Conservation (phyloP, 2,113 vertebrate species). For the Eleginops maclovinus region DNA sequence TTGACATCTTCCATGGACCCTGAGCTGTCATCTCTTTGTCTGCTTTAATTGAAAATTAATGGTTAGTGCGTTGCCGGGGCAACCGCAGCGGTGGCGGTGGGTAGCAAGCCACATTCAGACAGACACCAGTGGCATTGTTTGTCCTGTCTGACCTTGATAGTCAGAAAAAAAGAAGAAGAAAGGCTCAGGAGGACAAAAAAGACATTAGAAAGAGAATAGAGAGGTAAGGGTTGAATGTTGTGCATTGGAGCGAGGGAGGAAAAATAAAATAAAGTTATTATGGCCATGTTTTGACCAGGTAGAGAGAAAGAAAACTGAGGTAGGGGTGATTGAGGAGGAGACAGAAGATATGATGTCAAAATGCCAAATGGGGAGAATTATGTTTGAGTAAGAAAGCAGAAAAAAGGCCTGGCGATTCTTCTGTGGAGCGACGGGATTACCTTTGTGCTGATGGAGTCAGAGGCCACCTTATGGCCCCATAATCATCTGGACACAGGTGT, state of each 20-base stretch:
- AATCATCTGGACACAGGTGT: slow-evolving; percentile 70
- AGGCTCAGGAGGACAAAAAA: slow-evolving; percentile 82
- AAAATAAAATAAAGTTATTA: slow-evolving; percentile 81
- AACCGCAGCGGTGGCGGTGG: slow-evolving; percentile 92
- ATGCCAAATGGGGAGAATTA: slow-evolving; percentile 80
- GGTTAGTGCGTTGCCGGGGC: slow-evolving; percentile 99
- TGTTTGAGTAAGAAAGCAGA: slow-evolving; percentile 81
- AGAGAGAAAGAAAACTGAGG: slow-evolving; percentile 54
- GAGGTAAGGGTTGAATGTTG: slow-evolving; percentile 84
- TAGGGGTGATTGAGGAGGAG: slow-evolving; percentile 37
- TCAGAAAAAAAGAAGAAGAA: slow-evolving; percentile 88
- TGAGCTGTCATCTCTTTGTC: slow-evolving; percentile 99
- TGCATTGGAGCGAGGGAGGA: slow-evolving; percentile 73
- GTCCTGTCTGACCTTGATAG: slow-evolving; percentile 99
- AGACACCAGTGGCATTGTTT: slow-evolving; percentile 97
- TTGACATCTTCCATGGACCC: slow-evolving; percentile 99
- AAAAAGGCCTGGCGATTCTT: slow-evolving; percentile 70
- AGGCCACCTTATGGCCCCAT: slow-evolving; percentile 69
- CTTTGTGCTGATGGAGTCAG: slow-evolving; percentile 84
- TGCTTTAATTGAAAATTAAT: slow-evolving; percentile 99
- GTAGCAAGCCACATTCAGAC: slow-evolving; percentile 91
- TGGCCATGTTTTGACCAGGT: slow-evolving; percentile 63
- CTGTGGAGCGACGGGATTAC: slow-evolving; percentile 76
- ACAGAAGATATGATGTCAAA: slow-evolving; percentile 76
- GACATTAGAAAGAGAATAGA: slow-evolving; percentile 80